Evolutionary conservation across 2,113 vertebrate genomes (phyloP).

Genomic region (Macquaria australasica): DNA sequence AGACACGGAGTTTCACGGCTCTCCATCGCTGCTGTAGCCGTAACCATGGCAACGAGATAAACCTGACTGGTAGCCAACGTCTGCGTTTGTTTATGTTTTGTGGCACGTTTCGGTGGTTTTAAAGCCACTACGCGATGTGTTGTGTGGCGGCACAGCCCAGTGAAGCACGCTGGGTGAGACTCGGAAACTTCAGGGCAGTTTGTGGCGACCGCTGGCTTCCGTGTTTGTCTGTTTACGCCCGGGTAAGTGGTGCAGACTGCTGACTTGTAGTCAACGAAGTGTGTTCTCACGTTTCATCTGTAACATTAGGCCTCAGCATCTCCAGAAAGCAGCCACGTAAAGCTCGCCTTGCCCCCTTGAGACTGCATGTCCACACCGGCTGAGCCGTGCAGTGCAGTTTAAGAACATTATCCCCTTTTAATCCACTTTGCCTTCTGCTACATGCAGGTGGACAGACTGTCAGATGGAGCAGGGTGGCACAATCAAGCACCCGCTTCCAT

Average conservation of each 20-base stretch:
- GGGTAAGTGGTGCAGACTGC: conserved; percentile 14
- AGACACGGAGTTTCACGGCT: background rate
- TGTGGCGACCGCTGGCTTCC: background rate
- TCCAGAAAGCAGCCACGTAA: background rate
- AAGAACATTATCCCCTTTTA: conserved; percentile 87
- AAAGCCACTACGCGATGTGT: accelerated
- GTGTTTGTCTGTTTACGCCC: background rate
- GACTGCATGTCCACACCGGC: conserved; percentile 41
- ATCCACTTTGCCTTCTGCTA: conserved; percentile 86
- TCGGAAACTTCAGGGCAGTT: background rate
- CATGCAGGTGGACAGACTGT: conserved; percentile 76
- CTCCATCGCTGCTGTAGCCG: conserved; percentile 7
- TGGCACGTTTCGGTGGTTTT: background rate
- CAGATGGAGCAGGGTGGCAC: conserved; percentile 55
- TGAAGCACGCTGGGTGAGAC: accelerated
- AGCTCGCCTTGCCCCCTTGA: conserved; percentile 15
- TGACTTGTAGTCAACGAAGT: background rate
- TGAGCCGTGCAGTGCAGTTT: conserved; percentile 67
- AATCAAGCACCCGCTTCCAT: conserved; percentile 25
- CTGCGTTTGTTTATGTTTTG: background rate
- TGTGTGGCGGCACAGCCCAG: background rate
- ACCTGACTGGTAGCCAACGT: background rate
- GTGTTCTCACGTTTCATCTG: background rate
- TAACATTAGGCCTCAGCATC: conserved; percentile 5
- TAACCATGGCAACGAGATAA: conserved; percentile 60